Evolutionary conservation across 1,140 invertebrate species (phyloP), one percentile per base, ranked within the genome.

Genomic region (Ceratoteleas bidentatus): DNA sequence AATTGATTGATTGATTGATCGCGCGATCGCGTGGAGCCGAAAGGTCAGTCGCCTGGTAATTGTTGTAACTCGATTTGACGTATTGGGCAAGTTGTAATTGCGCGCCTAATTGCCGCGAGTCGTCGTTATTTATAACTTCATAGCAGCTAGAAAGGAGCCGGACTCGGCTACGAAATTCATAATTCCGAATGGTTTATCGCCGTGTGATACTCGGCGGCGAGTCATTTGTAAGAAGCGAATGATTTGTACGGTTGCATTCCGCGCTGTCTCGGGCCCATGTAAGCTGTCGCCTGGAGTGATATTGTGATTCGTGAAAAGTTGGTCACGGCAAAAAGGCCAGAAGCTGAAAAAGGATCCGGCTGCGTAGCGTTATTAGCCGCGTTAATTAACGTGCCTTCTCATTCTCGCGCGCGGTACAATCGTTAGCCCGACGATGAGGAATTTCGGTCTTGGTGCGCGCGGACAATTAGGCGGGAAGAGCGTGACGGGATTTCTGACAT

Each of bases 321-420:
- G 81, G 75, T 78, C 73, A 82, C 69, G 73, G 64, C 74, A 82
- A 83, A 83, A 83, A 83, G 68, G 74, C 64, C 69, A 78, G 81
- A 70, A 78, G 74, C 81, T 75, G 81, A 78, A 78, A 83, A 78
- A 74, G 74, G 75, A 77, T 79, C 57, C 54, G 75, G 65, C 77
- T 36, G n/a, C 43, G 54, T 61, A 72, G 79, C 83, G 86, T 88
- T 89, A 88, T 89, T 88, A 89, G 84, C 84, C 52, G 57, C 78
- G 83, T 85, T 88, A 87, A 89, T 87, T 89, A 87, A 88, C 86
- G 83, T 86, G 69, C 84, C 74, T 83, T 56, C 36, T 56, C 70
- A 53, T 50, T 62, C 69, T 52, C 56, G 56, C 68, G 40, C 61
- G 52, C 56, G 66, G 68, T 40, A 76, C 85, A 83, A 87, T 89